phyloP scores from a whole-genome alignment of 2,888 invertebrate species.

The Bombylius major region DNA sequence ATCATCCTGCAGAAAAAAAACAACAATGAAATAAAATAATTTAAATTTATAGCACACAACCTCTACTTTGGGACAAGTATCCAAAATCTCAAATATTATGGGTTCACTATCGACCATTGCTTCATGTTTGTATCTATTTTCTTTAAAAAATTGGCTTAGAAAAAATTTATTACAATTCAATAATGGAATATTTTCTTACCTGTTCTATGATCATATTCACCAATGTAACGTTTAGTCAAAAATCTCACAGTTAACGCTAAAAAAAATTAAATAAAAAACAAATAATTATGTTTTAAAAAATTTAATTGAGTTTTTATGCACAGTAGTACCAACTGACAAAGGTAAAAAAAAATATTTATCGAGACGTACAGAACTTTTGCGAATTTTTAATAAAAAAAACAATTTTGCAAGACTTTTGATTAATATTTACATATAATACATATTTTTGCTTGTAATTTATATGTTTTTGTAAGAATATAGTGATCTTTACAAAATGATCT shows the following conservation, averaged over 20 bases:
- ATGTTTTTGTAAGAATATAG: too few species aligned
- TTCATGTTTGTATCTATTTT: slow-evolving; percentile 83
- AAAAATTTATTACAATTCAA: background rate
- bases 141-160: slow-evolving; percentile 36
- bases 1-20: slow-evolving; percentile 41
- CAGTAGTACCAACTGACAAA: too few species aligned
- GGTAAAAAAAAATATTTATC: too few species aligned
- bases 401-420: too few species aligned
- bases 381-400: too few species aligned
- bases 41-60: background rate
- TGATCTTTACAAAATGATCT: too few species aligned
- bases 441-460: too few species aligned
- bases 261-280: slow-evolving; percentile 15
- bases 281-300: background rate
- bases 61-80: slow-evolving; percentile 57
- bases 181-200: slow-evolving; percentile 41
- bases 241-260: slow-evolving; percentile 78
- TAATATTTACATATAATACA: too few species aligned
- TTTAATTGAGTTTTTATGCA: too few species aligned
- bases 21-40: background rate
- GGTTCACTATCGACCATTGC: slow-evolving; percentile 79
- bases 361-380: too few species aligned
- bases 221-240: slow-evolving; percentile 84
- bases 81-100: slow-evolving; percentile 78
- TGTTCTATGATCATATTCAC: slow-evolving; percentile 89